Conservation (phyloP, 2,113 vertebrate species). For the Anseranas semipalmata region DNA sequence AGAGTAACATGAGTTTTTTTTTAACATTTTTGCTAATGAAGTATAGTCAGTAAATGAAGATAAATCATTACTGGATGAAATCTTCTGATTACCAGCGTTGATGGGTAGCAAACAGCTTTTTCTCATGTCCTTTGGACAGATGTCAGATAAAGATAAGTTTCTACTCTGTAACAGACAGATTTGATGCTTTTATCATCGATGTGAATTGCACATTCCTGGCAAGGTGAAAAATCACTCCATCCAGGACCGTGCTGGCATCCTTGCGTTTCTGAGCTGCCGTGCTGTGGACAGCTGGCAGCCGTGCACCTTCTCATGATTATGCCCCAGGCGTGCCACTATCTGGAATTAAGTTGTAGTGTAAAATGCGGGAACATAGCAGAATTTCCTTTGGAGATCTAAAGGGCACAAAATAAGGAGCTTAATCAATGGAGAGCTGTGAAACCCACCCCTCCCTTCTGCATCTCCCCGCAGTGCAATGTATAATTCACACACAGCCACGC, state of each 20-base stretch:
- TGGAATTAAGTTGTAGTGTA: not conserved
- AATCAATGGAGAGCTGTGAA: not conserved
- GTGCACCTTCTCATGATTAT: fast-evolving
- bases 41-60: not conserved
- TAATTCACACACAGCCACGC: not conserved
- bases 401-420: not conserved
- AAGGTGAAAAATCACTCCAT: not conserved
- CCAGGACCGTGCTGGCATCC: not conserved
- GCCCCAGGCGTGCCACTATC: not conserved
- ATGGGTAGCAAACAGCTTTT: not conserved
- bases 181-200: not conserved
- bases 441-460: not conserved
- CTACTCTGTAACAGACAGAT: not conserved
- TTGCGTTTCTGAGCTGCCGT: not conserved
- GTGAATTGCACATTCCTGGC: not conserved
- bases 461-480: not conserved
- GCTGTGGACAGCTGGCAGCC: not conserved
- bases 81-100: not conserved
- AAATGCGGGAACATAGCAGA: not conserved
- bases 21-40: not conserved
- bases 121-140: not conserved
- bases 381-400: not conserved
- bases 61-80: not conserved
- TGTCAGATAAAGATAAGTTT: not conserved
- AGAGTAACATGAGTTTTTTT: fast-evolving